Evolutionary conservation across 2,797 vertebrate genomes (phyloP), one percentile per base, ranked within the genome.

Genomic region (Lerista edwardsae): DNA sequence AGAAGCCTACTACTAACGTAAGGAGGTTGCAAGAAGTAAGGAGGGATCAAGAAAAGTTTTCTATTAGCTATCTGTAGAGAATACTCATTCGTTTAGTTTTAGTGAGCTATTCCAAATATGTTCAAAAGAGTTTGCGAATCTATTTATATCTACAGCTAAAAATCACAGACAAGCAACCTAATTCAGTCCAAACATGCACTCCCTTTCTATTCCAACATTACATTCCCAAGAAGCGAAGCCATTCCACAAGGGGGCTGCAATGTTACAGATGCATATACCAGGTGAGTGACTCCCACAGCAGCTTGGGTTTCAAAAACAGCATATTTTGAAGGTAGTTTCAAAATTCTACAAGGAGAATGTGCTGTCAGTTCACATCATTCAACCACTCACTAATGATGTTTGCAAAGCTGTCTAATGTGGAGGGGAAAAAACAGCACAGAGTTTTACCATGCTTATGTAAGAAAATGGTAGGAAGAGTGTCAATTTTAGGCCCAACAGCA

Each of bases 101-200:
- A 83, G 0, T 0, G 2, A 23, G 51, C 8, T 68, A 86, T 31
- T 25, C 27, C 69, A 74, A 57, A 17, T 29, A 79, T 21, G 34
- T 69, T 67, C 51, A 17, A 84, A 15, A 7, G 57, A 65, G 10
- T 51, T 88, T n/a, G 75, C 61, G 29, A 87, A 82, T 36, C 74
- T 17, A 21, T 36, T 59, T 59, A 2, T 59, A 11, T 34, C 31
- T 25, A 62, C 2, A 10, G 69, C 25, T 68, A 69, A 76, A n/a
- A 25, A 2, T 61, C 12, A n/a, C 3, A 17, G 15, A 47, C 9
- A 67, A n/a, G 51, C 44, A 14, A 31, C 41, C 31, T 17, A 21
- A 77, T 17, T n/a, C 10, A 78, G 17, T 15, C 8, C 7, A 4
- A 39, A 23, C 47, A 51, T 51, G 9, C 12, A 51, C 4, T 14